Base-by-base conservation (phyloP, 2,113 vertebrate species). In the Ia io region DNA sequence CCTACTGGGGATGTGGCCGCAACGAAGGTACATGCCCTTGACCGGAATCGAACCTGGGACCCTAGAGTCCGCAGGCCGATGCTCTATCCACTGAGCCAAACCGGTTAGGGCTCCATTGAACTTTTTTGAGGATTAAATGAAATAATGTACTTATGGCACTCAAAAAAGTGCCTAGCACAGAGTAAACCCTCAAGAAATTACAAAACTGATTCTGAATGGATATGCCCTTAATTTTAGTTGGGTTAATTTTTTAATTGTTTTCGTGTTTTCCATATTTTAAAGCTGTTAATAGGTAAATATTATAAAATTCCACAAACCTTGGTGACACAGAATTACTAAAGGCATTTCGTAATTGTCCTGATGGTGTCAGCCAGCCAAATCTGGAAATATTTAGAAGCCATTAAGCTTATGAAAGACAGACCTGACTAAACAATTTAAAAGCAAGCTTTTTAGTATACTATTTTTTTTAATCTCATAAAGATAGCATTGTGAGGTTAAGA, bases 311-410 rank as follows among this genome's bases (percentile, higher is more conserved):
- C 80, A 77, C 84, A 93, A 30, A n/a, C 11, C 61, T 90, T 89
- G 13, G 87, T 84, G 76, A 95, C 30, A 71, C 1, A 59, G 9
- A 73, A 76, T 77, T 91, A 32, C 44, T 80, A 40, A 84, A 93
- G 90, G 12, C 61, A 93, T 88, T 74, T 94, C 56, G 51, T 77
- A 96, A 56, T 76, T 84, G 53, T 90, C 84, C 51, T 77, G 56
- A 89, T 42, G 89, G 51, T 88, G 87, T 86, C 84, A 77, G 65
- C 59, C 17, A 91, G 9, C 20, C 51, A 93, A 96, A 84, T 76
- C 67, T 59, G 30, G 49, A 96, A 94, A 92, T 95, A 94, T 93
- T 91, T 94, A 77, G 71, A 93, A 93, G 88, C 42, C 85, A 84
- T 83, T 86, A 74, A 59, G 47, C 49, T 90, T 93, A 79, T 65